Base-by-base conservation (phyloP, 2,797 vertebrate species). In the Manis javanica region DNA sequence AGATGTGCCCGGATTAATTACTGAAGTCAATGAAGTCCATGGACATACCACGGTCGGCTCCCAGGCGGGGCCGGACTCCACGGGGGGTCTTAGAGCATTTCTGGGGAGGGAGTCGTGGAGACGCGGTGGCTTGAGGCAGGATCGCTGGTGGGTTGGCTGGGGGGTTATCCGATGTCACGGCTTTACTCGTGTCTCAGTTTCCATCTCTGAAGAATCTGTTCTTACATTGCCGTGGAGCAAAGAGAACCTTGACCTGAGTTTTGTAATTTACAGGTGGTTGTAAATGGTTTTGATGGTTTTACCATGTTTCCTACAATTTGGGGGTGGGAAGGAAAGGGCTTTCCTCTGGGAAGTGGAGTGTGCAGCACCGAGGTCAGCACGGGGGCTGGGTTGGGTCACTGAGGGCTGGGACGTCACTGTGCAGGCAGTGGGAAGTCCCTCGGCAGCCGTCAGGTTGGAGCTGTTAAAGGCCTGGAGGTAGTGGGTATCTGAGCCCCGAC, bases 361-460 rank as follows among this genome's bases (percentile, higher is more conserved):
- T 0, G 0, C 4, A 21, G 19, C 0, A 2, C 4, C 13, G 29
- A 14, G 31, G 46, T 16, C 0, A 29, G 8, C 66, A 2, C 4
- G 59, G 55, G 46, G 53, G 57, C 1, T 29, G 57, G 59, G 63
- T 13, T 1, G 14, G 61, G 63, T 51, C 34, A 1, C 0, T 1
- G n/a, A 16, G 46, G n/a, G 34, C 57, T 15, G 11, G 21, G 29
- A 7, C 39, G 4, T 31, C 0, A 1, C 13, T 0, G 7, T 0
- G 0, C 1, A 13, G 51, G 39, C 0, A 5, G 1, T 1, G 1
- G 14, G 74, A 71, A 18, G 18, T 34, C 57, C 49, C 49, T 21
- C 1, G 0, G 46, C 1, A 2, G 34, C 2, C 8, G 3, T 46
- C 5, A 0, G 24, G 55, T 46, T 13, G 51, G 1, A 15, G 63